Evolutionary conservation across 2,888 invertebrate species (phyloP), one percentile per base, ranked within the genome.

Genomic region (Tridacna gigas): DNA sequence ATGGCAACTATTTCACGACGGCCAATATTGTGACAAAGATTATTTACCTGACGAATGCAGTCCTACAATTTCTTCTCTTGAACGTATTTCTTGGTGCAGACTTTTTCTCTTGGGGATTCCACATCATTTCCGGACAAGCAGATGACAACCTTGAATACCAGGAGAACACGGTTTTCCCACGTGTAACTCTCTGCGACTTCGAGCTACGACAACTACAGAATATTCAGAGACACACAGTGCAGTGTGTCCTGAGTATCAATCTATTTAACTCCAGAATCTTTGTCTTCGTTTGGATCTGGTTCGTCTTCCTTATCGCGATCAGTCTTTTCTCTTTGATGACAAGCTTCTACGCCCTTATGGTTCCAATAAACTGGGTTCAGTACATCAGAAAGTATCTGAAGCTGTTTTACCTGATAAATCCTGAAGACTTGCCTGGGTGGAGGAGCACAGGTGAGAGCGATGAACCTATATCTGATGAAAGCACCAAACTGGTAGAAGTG

Each of bases 261-360:
- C 88, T 93, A n/a, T 93, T 92, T 83, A 93, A 92, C 83, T 92
- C 92, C 83, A 92, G 92, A 84, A 92, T 93, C 71, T 93, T 93
- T 83, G 90, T 93, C n/a, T 91, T 93, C 80, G 84, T 93, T 56
- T 93, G 92, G 93, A 92, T 93, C 82, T 93, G 93, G 93, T 83
- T 92, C 18, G 91, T 92, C 3, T 80, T 93, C 5, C 87, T 93
- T 0, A 86, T 91, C 28, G 28, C 90, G 5, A 76, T 90, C 13
- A 90, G 91, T 37, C 87, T 88, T n/a, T 78, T 90, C 65, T 90
- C 91, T 47, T 69, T 92, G 26, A 63, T 89, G n/a, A 86, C 89
- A 25, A 91, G 90, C 84, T 73, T 91, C n/a, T 92, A 93, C 83
- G 85, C 90, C 13, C 86, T 92, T 28, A 82, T 92, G 83, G 86